Base-by-base conservation (phyloP, 2,888 invertebrate genomes). In the Penaeus monodon region DNA sequence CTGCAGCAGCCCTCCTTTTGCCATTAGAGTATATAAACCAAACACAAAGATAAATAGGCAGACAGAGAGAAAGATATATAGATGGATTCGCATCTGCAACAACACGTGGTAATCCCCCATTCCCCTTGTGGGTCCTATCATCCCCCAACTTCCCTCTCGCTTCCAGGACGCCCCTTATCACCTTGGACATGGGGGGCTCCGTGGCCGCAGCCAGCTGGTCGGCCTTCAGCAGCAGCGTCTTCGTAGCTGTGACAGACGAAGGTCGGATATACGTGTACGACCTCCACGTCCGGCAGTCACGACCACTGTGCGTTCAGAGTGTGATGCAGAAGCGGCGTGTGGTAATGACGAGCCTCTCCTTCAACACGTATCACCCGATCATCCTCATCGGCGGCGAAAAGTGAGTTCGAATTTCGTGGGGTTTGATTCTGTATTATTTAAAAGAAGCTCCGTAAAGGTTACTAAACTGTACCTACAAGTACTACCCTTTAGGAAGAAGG, bases 251-350 rank as follows among this genome's bases (percentile, higher is more conserved):
- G 38, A 93, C 93, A 38, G 92, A 92, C 70, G 93, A 93, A 90
- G 93, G 93, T 76, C 22, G 64, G 24, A 81, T 90, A 65, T 27
- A 78, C 91, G 92, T 93, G 27, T 84, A 63, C 24, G 84, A 84
- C 29, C 49, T 84, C 24, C 44, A 49, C 14, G 57, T 84, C 22
- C 66, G 84, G 10, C 33, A 77, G 79, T 84, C 89, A 95, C 98
- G 1, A 96, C 98, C 90, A 97, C 98, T 92, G 94, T 84, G 84
- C 57, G 65, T 65, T 24, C 84, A 84, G 57, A n/a, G 38, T 17
- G 29, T 78, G 27, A 63, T 68, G 20, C 84, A 79, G 17, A 84
- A 84, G 93, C 92, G 91, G 93, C 93, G 79, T 22, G 24, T 84
- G 20, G 49, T 78, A 8, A 44, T 84, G n/a, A 33, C 84, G 8